These are phyloP conservation scores for Tipula unca DNA, from an alignment of 2,888 invertebrate genomes.

Conservation along the genomic window DNA sequence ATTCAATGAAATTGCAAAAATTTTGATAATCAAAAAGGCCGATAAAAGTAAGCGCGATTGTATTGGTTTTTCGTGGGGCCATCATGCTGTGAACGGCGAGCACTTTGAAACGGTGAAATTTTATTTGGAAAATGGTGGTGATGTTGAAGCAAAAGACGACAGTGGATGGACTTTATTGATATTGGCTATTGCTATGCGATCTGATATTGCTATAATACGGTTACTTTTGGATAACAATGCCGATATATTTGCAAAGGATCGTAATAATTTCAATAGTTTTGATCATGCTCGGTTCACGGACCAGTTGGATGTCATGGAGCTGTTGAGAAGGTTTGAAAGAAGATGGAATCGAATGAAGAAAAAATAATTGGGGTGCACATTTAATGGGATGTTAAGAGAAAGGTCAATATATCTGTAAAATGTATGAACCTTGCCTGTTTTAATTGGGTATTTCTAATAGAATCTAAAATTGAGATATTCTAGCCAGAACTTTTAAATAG, in stretches of 20 bases:
- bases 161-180: constrained; percentile 38
- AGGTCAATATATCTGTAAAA: too few relatives aligned
- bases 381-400: too few relatives aligned
- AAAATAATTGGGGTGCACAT: not conserved
- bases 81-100: constrained; percentile 39
- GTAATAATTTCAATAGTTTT: not conserved
- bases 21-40: constrained; percentile 38
- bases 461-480: too few relatives aligned
- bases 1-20: constrained; percentile 36
- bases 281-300: not conserved
- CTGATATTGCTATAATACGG: not conserved
- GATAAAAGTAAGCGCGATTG: constrained; percentile 35
- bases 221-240: not conserved
- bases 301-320: not conserved
- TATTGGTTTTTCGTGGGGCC: constrained; percentile 37
- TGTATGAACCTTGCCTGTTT: too few relatives aligned
- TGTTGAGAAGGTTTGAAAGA: not conserved
- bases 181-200: constrained; percentile 30
- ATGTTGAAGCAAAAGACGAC: constrained; percentile 35
- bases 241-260: not conserved
- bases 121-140: constrained; percentile 36
- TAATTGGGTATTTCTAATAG: too few relatives aligned
- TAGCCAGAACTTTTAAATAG: too few relatives aligned
- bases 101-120: constrained; percentile 38
- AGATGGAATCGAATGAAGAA: not conserved